phyloP scores from a whole-genome alignment of 2,113 vertebrate species.

The Meriones unguiculatus region DNA sequence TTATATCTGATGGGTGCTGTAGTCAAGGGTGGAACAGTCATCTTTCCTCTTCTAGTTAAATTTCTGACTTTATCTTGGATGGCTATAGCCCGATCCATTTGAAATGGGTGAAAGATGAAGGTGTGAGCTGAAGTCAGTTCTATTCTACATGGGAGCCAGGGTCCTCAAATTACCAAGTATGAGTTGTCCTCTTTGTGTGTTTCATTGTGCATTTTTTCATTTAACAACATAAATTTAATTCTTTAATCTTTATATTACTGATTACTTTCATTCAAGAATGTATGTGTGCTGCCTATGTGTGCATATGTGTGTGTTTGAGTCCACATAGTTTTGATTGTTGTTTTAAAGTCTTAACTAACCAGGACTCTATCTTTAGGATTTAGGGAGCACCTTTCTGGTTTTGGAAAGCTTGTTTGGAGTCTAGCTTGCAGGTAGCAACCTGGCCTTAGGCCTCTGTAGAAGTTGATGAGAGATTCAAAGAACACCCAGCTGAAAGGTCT shows the following conservation, averaged over 20 bases:
- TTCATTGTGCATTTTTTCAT: background rate
- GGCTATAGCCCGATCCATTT: background rate
- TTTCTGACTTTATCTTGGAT: slow-evolving; percentile 38
- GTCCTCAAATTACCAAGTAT: background rate
- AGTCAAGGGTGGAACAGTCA: background rate
- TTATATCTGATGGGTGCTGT: background rate
- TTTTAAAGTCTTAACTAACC: background rate
- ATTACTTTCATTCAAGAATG: background rate
- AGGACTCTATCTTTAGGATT: background rate
- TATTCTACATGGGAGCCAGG: slow-evolving; percentile 12
- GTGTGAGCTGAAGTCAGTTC: background rate
- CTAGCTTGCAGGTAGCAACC: background rate
- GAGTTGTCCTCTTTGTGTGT: background rate
- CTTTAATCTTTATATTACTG: background rate
- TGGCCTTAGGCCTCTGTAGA: background rate
- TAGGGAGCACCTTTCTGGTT: background rate
- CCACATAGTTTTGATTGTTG: background rate
- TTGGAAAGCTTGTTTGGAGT: background rate
- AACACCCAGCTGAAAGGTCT: background rate
- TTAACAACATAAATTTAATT: background rate
- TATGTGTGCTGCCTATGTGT: background rate
- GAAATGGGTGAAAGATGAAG: slow-evolving; percentile 32
- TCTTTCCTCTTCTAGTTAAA: slow-evolving; percentile 15
- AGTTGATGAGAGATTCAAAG: background rate
- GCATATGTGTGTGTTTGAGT: background rate